These are phyloP conservation scores for Apotomis capreana DNA, from an alignment of 2,888 invertebrate genomes.

Conservation along the genomic window DNA sequence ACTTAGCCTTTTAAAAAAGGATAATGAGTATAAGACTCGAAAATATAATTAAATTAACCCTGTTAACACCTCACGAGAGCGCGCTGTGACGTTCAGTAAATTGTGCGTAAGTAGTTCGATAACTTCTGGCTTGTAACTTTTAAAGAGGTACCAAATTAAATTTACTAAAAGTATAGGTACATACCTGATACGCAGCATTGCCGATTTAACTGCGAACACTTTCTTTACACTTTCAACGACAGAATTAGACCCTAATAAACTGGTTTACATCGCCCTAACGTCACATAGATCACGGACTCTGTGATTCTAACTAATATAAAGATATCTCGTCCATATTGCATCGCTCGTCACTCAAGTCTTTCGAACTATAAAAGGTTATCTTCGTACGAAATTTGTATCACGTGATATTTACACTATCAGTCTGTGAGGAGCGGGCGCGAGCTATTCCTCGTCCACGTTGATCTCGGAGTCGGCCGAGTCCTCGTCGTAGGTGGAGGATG, in stretches of 20 bases:
- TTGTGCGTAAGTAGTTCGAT: conserved; percentile 12
- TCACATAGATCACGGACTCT: conserved; percentile 69
- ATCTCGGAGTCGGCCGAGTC: conserved; percentile 81
- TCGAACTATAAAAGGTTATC: conserved; percentile 42
- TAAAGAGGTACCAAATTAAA: conserved; percentile 42
- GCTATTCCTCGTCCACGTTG: conserved; percentile 81
- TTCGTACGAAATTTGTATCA: conserved; percentile 49
- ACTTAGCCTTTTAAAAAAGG: conserved; percentile 44
- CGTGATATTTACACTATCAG: conserved; percentile 65
- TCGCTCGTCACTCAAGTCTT: conserved; percentile 61
- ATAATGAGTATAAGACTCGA: conserved; percentile 38
- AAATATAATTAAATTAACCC: conserved; percentile 64
- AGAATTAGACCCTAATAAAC: conserved; percentile 65
- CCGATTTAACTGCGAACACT: conserved; percentile 67
- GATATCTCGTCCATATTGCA: conserved; percentile 70
- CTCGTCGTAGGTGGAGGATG: conserved; percentile 80
- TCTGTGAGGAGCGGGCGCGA: conserved; percentile 47
- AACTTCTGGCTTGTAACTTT: conserved; percentile 15
- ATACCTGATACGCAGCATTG: conserved; percentile 70
- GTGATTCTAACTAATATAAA: conserved; percentile 65
- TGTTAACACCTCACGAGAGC: conserved; percentile 60
- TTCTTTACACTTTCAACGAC: conserved; percentile 69
- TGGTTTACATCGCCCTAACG: conserved; percentile 67
- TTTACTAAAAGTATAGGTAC: conserved; percentile 62
- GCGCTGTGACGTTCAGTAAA: conserved; percentile 8